Conservation (phyloP, 2,113 vertebrate species). For the Apodemus sylvaticus region DNA sequence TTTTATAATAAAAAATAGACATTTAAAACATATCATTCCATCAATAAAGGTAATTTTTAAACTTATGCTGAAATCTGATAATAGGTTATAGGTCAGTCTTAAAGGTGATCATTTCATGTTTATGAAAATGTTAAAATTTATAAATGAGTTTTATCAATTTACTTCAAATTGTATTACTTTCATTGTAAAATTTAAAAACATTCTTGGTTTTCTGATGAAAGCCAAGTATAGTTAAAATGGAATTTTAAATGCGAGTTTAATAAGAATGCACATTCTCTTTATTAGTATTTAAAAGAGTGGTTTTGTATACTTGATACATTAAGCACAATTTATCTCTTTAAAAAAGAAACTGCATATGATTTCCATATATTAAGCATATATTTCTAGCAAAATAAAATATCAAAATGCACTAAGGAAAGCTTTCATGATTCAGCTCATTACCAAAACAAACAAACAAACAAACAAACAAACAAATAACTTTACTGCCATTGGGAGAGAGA, state of each 20-base stretch:
- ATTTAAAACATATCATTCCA: background rate
- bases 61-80: background rate
- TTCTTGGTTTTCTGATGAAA: background rate
- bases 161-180: background rate
- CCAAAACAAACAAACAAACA: no score
- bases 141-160: background rate
- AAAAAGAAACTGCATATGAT: no score
- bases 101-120: background rate
- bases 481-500: no score
- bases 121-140: background rate
- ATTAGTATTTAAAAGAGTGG: no score
- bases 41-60: background rate
- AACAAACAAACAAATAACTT: no score
- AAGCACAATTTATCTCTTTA: no score
- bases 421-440: no score
- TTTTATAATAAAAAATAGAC: background rate
- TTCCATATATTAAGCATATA: no score
- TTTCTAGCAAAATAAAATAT: no score
- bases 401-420: no score
- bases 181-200: background rate
- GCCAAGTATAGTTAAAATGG: background rate
- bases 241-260: background rate
- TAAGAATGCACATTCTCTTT: background rate
- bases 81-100: no score
- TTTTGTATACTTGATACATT: no score